Percentiles rank a stretch among this genome's conserved stretches.
Conservation (phyloP, 2,113 vertebrate species). For the Cryptomyrus ogoouensis region DNA sequence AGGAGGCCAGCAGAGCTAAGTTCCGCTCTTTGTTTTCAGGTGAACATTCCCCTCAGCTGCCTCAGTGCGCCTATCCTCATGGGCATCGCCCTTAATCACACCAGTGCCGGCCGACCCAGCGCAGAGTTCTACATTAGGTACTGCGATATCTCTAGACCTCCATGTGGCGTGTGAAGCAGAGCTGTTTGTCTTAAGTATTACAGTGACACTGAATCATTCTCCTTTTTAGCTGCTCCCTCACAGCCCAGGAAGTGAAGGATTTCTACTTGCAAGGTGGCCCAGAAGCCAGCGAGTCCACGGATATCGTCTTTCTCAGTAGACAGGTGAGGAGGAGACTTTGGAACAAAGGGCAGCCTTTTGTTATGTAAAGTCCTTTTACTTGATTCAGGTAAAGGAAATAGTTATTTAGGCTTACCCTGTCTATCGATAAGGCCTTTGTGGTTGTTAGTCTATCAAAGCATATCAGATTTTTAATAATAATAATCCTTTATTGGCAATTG, state of each 20-base stretch:
- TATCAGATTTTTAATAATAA: not conserved
- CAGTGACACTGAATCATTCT: not conserved
- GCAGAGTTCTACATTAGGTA: slow-evolving; percentile 81
- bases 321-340: slow-evolving; percentile 45
- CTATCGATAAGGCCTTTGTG: not conserved
- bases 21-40: slow-evolving; percentile 49
- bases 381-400: not conserved
- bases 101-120: slow-evolving; percentile 75
- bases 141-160: not conserved
- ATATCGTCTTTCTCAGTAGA: slow-evolving; percentile 68
- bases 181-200: not conserved
- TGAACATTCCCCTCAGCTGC: slow-evolving; percentile 68
- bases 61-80: slow-evolving; percentile 69
- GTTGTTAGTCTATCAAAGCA: not conserved
- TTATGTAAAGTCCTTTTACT: not conserved
- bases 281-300: slow-evolving; percentile 78
- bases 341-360: not conserved
- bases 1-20: not conserved
- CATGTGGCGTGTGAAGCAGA: not conserved
- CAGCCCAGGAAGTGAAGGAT: slow-evolving; percentile 65
- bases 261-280: slow-evolving; percentile 71
- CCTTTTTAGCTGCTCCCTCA: slow-evolving; percentile 67
- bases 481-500: not conserved
- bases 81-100: slow-evolving; percentile 79
- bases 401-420: not conserved